Conservation (phyloP, 2,113 vertebrate genomes). For the Sclerurus mexicanus region DNA sequence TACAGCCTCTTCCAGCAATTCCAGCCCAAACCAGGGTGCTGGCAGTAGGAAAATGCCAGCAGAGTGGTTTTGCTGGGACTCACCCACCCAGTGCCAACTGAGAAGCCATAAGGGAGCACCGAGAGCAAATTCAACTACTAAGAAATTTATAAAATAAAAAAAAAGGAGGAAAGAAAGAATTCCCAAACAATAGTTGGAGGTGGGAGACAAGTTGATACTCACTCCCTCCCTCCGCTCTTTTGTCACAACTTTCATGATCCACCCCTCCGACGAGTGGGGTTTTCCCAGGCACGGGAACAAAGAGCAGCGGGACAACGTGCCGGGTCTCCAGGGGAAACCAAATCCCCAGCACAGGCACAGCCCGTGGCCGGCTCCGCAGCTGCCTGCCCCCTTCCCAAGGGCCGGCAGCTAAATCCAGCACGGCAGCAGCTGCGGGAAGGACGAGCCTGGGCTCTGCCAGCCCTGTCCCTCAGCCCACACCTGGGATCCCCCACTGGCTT, state of each 20-base stretch:
- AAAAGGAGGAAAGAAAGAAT: neutral
- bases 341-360: neutral
- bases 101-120: neutral
- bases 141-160: neutral
- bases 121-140: neutral
- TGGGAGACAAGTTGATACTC: neutral
- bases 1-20: neutral
- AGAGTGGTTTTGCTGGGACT: neutral
- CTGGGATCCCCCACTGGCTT: neutral
- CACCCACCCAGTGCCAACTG: too few species aligned
- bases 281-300: neutral
- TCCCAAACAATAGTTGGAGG: neutral
- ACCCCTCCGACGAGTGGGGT: rapidly evolving
- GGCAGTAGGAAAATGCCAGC: neutral
- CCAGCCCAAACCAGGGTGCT: neutral
- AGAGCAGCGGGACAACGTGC: neutral
- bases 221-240: neutral
- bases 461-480: neutral
- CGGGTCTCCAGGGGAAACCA: neutral
- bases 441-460: neutral
- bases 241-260: rapidly evolving
- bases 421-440: neutral
- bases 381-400: neutral
- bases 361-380: rapidly evolving
- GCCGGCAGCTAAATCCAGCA: neutral